Evolutionary conservation across 1,140 invertebrate species (phyloP), one percentile per base, ranked within the genome.

Genomic region (Cydia strobilella): DNA sequence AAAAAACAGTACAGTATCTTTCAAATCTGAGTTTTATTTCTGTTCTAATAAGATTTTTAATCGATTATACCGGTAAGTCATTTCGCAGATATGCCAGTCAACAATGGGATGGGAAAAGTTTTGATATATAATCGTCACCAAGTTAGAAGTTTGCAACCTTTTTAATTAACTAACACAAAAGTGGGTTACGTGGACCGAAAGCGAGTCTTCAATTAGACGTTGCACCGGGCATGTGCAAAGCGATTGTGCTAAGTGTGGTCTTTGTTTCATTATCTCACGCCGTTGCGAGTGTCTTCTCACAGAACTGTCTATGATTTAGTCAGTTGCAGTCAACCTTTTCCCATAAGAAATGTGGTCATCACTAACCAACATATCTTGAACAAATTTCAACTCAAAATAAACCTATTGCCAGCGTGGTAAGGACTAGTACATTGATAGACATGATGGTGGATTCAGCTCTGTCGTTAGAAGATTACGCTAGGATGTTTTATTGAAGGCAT

Each of bases 141-240:
- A 59, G 18, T 59, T 9, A 27, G 63, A 31, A n/a, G 63, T 31
- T 31, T 4, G 65, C 63, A 65, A 65, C 63, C 63, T 65, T 65
- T 69, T 69, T 69, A 69, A 69, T 69, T 35, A 66, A 39, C 73
- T 35, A 66, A 39, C 73, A 62, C 73, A 74, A 74, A 74, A 74
- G 59, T 74, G 31, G 73, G 73, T 66, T 48, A 66, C 73, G 54
- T 59, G 59, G 62, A 74, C 62, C 80, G 82, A 85, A 84, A 84
- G 82, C 84, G 82, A 86, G 78, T 85, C 85, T 86, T 82, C 85
- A 88, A 86, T 89, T 87, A 86, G 81, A 79, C 75, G 51, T 79
- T 83, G 65, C 65, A 69, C 65, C 65, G 65, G 12, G 20, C 65
- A 69, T 69, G 65, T 78, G 79, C 78, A 78, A 78, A 45, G 73